These are phyloP conservation scores for Bellardia bayeri DNA, from an alignment of 2,888 invertebrate genomes.

Conservation along the genomic window DNA sequence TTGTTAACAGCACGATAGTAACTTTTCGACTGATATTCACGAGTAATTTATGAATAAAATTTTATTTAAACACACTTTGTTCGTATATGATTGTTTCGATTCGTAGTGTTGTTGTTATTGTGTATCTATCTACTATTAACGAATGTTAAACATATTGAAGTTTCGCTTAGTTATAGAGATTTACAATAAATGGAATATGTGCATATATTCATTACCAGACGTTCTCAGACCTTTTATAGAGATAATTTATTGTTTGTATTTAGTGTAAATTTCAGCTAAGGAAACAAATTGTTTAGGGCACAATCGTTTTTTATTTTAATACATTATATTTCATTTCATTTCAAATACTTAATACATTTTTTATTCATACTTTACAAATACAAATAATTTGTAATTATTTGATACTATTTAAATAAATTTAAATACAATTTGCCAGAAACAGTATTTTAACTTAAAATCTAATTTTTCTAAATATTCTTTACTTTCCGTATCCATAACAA, in stretches of 20 bases:
- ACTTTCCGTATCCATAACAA: slow-evolving; percentile 59
- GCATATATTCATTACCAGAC: no score
- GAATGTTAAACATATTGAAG: slow-evolving; percentile 40
- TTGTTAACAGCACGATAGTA: slow-evolving; percentile 52
- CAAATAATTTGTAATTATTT: not conserved
- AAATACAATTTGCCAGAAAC: slow-evolving; percentile 72
- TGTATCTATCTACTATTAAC: slow-evolving; percentile 32
- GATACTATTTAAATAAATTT: slow-evolving; percentile 29
- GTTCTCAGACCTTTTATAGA: no score
- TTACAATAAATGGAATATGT: no score
- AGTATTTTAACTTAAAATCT: slow-evolving; percentile 69
- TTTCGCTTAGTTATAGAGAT: slow-evolving; percentile 32
- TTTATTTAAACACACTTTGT: not conserved
- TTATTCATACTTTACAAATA: not conserved
- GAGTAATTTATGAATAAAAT: slow-evolving; percentile 26
- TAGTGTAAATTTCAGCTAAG: no score
- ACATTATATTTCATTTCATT: no score
- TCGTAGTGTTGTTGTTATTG: slow-evolving; percentile 22
- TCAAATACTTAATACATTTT: no score
- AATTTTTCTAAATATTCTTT: slow-evolving; percentile 46
- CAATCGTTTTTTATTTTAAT: not conserved
- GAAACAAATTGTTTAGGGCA: no score
- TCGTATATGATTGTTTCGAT: slow-evolving; percentile 45
- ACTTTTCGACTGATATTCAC: slow-evolving; percentile 36
- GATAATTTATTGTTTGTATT: no score